A percentile compares a stretch with the other conserved stretches of the same genome.
These are phyloP conservation scores for Drosophila parabipectinata DNA, from an alignment of 1,140 invertebrate species.

Conservation along the genomic window DNA sequence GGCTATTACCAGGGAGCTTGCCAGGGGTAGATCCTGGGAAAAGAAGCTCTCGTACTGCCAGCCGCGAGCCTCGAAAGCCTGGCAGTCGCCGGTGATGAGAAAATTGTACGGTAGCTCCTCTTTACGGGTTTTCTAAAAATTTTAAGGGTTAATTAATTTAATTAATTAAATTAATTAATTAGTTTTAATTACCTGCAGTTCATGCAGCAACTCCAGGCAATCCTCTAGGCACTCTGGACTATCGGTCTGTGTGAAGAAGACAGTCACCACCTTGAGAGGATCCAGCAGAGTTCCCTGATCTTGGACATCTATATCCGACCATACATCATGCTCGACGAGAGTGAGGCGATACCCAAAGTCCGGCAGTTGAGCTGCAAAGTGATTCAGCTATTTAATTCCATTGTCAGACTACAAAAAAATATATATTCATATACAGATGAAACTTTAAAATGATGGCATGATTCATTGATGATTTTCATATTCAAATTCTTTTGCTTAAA, in stretches of 20 bases:
- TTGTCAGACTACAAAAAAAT: constrained; percentile 16
- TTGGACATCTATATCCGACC: constrained; percentile 49
- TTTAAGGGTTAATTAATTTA: neutral
- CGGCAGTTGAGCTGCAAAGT: constrained; percentile 40
- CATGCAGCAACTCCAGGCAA: constrained; percentile 50
- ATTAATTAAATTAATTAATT: neutral
- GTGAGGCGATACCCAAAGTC: constrained; percentile 57
- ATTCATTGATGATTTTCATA: constrained; percentile 11
- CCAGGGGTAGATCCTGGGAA: constrained; percentile 29
- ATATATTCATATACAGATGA: neutral
- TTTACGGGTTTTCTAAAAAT: constrained; percentile 9
- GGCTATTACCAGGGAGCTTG: constrained; percentile 59
- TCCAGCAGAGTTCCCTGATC: constrained; percentile 27
- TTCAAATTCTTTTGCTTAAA: neutral
- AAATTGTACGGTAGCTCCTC: constrained; percentile 78
- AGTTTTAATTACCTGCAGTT: constrained; percentile 58
- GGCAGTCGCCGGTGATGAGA: constrained; percentile 69
- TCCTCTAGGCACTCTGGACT: constrained; percentile 50
- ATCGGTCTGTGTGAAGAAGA: constrained; percentile 69
- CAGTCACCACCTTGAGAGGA: constrained; percentile 45
- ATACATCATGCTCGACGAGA: constrained; percentile 66
- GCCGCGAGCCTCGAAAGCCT: constrained; percentile 69
- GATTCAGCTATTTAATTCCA: constrained; percentile 25
- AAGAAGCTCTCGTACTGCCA: constrained; percentile 64
- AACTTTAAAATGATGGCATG: constrained; percentile 1